These are phyloP conservation scores for Delichon dasypus DNA, from an alignment of 2,797 vertebrate species.

Conservation along the genomic window DNA sequence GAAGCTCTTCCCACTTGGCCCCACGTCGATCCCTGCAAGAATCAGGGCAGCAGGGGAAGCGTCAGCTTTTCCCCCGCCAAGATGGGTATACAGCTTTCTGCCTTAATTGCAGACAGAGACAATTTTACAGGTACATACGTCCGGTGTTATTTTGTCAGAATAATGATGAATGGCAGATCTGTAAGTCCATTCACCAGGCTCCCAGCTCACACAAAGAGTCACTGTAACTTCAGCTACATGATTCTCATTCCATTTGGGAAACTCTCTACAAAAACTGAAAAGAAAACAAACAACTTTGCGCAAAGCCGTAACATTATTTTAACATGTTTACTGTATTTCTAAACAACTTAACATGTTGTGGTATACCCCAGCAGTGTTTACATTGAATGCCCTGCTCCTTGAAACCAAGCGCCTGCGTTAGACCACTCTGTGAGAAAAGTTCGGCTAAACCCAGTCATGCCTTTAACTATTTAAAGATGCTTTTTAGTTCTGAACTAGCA, in stretches of 20 bases:
- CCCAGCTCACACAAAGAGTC: neutral
- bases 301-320: neutral
- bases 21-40: fast-evolving
- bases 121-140: neutral
- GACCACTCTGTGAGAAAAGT: constrained; percentile 42
- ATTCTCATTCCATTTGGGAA: neutral
- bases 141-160: neutral
- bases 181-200: neutral
- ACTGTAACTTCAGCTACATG: neutral
- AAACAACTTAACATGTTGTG: neutral
- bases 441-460: constrained; percentile 53
- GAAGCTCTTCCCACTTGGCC: neutral
- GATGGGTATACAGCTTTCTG: neutral
- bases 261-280: neutral
- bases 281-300: neutral
- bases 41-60: neutral
- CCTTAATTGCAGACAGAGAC: neutral
- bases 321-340: neutral
- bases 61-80: neutral
- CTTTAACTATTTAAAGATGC: constrained; percentile 68
- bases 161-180: neutral
- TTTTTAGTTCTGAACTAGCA: constrained; percentile 66
- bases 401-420: neutral
- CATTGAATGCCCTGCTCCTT: neutral
- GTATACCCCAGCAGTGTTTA: neutral